Conservation (phyloP, 2,113 vertebrate genomes). For the Myotis yumanensis region DNA sequence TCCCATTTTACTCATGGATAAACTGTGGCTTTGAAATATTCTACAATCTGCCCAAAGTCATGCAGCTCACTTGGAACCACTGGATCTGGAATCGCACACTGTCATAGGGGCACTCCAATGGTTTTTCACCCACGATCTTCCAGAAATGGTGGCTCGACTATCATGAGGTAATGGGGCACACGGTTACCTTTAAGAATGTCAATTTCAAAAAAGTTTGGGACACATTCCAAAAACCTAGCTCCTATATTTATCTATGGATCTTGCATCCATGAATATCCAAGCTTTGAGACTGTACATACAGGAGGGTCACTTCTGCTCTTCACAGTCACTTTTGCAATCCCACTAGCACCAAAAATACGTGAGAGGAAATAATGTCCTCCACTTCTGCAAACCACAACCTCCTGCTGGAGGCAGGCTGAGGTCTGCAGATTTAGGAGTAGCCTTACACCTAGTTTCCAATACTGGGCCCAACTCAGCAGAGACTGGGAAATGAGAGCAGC, state of each 20-base stretch:
- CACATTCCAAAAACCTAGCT: not conserved
- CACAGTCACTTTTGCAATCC: not conserved
- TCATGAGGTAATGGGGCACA: not conserved
- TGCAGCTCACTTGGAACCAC: not conserved
- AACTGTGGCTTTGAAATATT: not conserved
- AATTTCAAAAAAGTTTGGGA: not conserved
- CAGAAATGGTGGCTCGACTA: not conserved
- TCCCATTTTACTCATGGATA: not conserved
- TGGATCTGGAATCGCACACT: not conserved
- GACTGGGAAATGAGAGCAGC: not conserved
- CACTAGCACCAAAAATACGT: not conserved
- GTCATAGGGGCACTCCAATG: not conserved
- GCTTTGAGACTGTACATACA: not conserved
- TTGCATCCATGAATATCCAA: not conserved
- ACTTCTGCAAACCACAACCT: not conserved
- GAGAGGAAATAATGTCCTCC: not conserved
- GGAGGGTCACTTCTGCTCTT: not conserved
- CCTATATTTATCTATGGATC: not conserved
- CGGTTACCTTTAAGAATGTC: not conserved
- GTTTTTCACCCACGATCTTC: not conserved
- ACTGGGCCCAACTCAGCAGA: not conserved
- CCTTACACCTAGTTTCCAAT: not conserved
- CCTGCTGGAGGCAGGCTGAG: not conserved
- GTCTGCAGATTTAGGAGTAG: not conserved
- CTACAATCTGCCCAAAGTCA: not conserved